Conservation (phyloP, 2,113 vertebrate species). For the Odocoileus virginianus region DNA sequence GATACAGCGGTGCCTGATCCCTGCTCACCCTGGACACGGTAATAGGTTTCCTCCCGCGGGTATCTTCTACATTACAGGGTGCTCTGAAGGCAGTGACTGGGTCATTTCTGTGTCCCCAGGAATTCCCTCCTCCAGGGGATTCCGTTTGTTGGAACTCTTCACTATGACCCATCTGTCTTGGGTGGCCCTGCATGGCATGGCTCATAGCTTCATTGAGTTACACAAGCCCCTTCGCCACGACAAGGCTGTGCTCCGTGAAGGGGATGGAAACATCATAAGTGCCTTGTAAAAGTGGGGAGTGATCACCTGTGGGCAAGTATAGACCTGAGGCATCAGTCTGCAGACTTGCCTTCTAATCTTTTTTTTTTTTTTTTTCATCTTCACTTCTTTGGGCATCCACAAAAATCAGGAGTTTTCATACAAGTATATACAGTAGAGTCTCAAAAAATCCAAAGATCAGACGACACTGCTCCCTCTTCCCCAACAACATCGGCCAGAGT, state of each 20-base stretch:
- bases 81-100: accelerated
- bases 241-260: background rate
- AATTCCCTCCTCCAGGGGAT: background rate
- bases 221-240: background rate
- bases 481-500: too few relatives aligned
- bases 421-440: background rate
- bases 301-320: background rate
- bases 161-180: background rate
- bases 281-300: too few relatives aligned
- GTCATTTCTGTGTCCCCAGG: background rate
- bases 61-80: background rate
- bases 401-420: background rate
- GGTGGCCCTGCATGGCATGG: background rate
- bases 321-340: background rate
- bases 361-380: too few relatives aligned
- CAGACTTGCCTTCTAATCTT: background rate
- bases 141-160: background rate
- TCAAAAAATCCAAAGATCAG: background rate
- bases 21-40: accelerated
- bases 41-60: accelerated
- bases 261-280: background rate
- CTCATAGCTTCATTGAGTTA: background rate
- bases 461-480: background rate
- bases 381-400: background rate
- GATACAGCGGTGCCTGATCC: accelerated